A percentile compares a stretch with the other conserved stretches of the same genome.
Conservation (phyloP, 2,888 invertebrate genomes). For the Lithodes maja region DNA sequence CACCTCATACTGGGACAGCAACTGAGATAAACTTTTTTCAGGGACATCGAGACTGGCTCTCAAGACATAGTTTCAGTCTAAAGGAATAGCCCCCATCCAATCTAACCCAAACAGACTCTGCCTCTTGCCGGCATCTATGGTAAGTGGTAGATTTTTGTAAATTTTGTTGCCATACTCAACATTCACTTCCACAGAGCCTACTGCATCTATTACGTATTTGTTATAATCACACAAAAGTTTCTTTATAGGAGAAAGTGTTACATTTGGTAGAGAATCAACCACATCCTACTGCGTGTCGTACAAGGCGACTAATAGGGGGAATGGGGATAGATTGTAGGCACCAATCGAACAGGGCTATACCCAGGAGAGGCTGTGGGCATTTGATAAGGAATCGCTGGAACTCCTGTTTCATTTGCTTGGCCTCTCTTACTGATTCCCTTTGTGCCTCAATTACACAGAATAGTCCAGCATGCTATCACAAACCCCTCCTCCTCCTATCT, state of each 20-base stretch:
- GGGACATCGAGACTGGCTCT: neutral
- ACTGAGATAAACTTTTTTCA: neutral
- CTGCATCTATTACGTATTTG: neutral
- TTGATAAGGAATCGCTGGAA: too few relatives aligned
- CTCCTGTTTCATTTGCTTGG: too few relatives aligned
- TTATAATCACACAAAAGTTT: neutral
- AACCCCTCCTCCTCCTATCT: too few relatives aligned
- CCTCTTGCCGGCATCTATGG: neutral
- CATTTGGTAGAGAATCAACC: neutral
- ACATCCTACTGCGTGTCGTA: neutral
- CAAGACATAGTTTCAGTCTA: neutral
- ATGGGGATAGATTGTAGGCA: too few relatives aligned
- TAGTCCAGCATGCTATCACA: too few relatives aligned
- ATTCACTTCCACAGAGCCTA: neutral
- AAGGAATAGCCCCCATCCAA: neutral
- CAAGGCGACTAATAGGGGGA: too few relatives aligned
- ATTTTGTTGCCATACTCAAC: neutral
- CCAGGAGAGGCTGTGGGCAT: too few relatives aligned
- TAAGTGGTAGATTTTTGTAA: neutral
- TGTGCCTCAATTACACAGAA: too few relatives aligned
- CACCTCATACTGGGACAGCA: neutral
- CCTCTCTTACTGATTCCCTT: too few relatives aligned
- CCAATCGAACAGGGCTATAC: too few relatives aligned
- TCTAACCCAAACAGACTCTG: slow-evolving; percentile 6
- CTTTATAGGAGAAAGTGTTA: neutral